These are phyloP conservation scores for Xiphorhynchus erythropygius DNA, from an alignment of 2,797 vertebrate species.

Conservation along the genomic window DNA sequence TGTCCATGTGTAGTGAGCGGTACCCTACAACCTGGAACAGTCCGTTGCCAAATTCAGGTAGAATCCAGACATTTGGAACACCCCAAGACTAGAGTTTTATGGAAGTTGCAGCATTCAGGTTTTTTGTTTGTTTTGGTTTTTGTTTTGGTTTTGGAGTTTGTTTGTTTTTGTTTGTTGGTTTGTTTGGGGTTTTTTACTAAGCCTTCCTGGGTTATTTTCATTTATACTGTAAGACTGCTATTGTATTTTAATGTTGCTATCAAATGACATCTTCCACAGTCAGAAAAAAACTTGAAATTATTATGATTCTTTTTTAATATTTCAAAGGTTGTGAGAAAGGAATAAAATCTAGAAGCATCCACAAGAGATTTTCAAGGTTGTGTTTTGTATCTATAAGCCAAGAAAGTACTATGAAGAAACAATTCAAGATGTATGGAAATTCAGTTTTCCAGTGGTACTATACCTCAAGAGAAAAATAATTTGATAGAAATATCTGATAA, in stretches of 20 bases:
- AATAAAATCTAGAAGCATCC: background rate
- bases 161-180: too few relatives aligned
- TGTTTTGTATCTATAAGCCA: background rate
- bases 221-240: background rate
- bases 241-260: background rate
- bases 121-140: too few relatives aligned
- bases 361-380: background rate
- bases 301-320: background rate
- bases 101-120: background rate
- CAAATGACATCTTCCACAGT: background rate
- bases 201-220: background rate
- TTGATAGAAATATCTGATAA: background rate
- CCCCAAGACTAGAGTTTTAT: background rate
- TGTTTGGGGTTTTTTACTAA: background rate
- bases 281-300: background rate
- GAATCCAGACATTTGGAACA: background rate
- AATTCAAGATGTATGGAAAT: background rate
- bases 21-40: background rate
- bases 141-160: too few relatives aligned
- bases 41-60: background rate
- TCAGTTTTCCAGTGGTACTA: background rate
- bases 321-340: background rate
- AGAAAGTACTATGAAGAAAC: background rate
- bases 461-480: conserved; percentile 1
- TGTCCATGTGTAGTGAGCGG: background rate